Evolutionary conservation across 2,113 vertebrate genomes (phyloP), one percentile per base, ranked within the genome.

Genomic region (Mohoua ochrocephala): DNA sequence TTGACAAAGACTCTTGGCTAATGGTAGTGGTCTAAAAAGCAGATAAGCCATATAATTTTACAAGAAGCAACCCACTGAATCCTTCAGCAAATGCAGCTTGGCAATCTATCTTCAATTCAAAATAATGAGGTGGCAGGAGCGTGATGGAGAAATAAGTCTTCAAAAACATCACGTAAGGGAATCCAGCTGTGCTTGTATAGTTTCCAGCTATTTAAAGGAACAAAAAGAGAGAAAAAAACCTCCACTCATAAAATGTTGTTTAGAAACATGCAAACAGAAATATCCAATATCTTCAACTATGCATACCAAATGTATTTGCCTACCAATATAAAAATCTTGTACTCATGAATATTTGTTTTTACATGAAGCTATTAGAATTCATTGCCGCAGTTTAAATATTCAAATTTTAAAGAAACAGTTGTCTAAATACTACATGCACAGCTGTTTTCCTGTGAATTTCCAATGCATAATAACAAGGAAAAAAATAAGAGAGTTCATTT

Each of bases 131-230:
- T 93, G 95, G 96, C 93, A 96, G 92, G 84, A 97, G 85, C 49
- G 6, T 90, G 94, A 96, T 93, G 92, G 76, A 96, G 93, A 97
- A 97, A 75, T 84, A 87, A 64, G 86, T 96, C 97, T 97, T 98
- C 94, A 75, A 96, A 93, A 97, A 91, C 97, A 95, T 99, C 98
- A 99, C 8, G 98, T 99, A 93, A 99, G 99, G 83, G 99, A 99
- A 98, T 99, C 99, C 99, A 99, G 98, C 98, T 99, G 99, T 76
- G 98, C 98, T 98, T 99, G 99, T 92, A 99, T 98, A 78, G 97
- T 98, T 98, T 99, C 99, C 44, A 99, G 98, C 99, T 99, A 98
- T 91, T 98, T 98, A 96, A 97, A 96, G 92, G 97, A 87, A 96
- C 49, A 96, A 83, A 95, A 81, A 85, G 80, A 54, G 85, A 39